Conservation (phyloP, 2,888 invertebrate genomes). For the Melanostoma scalare region DNA sequence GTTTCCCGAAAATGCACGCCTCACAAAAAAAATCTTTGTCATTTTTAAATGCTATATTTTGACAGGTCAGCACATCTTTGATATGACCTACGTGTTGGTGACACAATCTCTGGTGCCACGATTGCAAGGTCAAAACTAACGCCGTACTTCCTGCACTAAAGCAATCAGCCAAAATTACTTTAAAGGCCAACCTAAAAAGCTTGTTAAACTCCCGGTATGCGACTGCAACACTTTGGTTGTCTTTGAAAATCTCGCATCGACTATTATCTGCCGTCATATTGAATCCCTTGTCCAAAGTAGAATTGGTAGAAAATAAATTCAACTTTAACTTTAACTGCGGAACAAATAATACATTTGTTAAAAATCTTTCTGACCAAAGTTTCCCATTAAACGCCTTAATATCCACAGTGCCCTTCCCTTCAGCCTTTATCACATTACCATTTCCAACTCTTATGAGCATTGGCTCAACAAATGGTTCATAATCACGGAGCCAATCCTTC, state of each 20-base stretch:
- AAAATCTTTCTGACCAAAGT: slow-evolving; percentile 60
- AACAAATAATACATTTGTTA: slow-evolving; percentile 71
- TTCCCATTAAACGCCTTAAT: slow-evolving; percentile 64
- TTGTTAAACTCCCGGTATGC: too few relatives aligned
- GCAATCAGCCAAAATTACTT: too few relatives aligned
- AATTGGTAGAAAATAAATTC: slow-evolving; percentile 73
- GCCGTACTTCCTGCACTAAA: too few relatives aligned
- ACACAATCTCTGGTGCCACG: slow-evolving; percentile 7
- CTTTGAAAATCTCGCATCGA: too few relatives aligned
- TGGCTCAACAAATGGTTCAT: slow-evolving; percentile 15
- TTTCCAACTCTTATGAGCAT: slow-evolving; percentile 48
- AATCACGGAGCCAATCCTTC: slow-evolving; percentile 30
- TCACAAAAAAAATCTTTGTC: not conserved
- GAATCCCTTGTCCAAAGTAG: slow-evolving; percentile 65
- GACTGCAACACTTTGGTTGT: too few relatives aligned
- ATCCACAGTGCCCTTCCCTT: slow-evolving; percentile 63
- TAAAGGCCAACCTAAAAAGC: too few relatives aligned
- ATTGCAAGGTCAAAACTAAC: not conserved
- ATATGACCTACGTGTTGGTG: not conserved
- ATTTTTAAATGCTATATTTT: not conserved
- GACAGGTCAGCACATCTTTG: not conserved
- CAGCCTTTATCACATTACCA: slow-evolving; percentile 51
- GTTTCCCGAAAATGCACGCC: not conserved
- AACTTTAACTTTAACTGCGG: slow-evolving; percentile 56
- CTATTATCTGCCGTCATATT: slow-evolving; percentile 27